phyloP scores from a whole-genome alignment of 2,888 invertebrate species.

The Listrodromus nycthemerus region DNA sequence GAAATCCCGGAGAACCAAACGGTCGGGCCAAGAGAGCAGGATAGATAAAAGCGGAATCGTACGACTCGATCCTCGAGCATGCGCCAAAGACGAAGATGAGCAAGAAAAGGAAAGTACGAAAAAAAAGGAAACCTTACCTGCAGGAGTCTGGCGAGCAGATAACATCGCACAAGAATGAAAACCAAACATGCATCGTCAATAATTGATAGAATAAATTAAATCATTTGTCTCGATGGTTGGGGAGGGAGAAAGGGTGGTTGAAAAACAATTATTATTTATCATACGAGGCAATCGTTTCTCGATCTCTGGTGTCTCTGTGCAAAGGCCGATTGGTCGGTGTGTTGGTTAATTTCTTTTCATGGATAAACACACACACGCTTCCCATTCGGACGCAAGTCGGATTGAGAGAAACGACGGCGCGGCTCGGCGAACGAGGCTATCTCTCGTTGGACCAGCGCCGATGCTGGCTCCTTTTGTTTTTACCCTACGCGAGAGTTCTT shows the following conservation, averaged over 20 bases:
- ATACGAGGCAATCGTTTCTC: slow-evolving; percentile 42
- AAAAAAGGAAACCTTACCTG: slow-evolving; percentile 9
- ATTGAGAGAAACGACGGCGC: slow-evolving; percentile 58
- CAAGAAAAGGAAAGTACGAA: slow-evolving; percentile 4
- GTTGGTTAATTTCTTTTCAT: slow-evolving; percentile 44
- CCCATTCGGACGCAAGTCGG: slow-evolving; percentile 40
- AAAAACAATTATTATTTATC: slow-evolving; percentile 64
- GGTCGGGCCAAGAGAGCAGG: background rate
- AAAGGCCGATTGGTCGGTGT: slow-evolving; percentile 18
- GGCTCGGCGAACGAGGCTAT: slow-evolving; percentile 33
- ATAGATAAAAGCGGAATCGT: slow-evolving; percentile 1
- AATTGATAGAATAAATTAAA: slow-evolving; percentile 83
- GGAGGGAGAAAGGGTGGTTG: slow-evolving; percentile 62
- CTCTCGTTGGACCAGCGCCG: slow-evolving; percentile 20
- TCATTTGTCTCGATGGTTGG: slow-evolving; percentile 81
- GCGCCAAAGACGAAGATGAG: slow-evolving; percentile 1
- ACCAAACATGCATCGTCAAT: slow-evolving; percentile 78
- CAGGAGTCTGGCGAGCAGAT: background rate
- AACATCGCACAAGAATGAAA: slow-evolving; percentile 79
- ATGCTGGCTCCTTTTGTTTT: slow-evolving; percentile 51
- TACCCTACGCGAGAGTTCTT: slow-evolving; percentile 67
- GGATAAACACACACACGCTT: slow-evolving; percentile 13
- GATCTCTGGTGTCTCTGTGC: slow-evolving; percentile 48
- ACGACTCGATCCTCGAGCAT: background rate
- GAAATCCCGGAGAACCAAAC: slow-evolving; percentile 30